A percentile compares a stretch with the other conserved stretches of the same genome.
phyloP scores from a whole-genome alignment of 2,113 vertebrate species.

The Pachycephala philippinensis region DNA sequence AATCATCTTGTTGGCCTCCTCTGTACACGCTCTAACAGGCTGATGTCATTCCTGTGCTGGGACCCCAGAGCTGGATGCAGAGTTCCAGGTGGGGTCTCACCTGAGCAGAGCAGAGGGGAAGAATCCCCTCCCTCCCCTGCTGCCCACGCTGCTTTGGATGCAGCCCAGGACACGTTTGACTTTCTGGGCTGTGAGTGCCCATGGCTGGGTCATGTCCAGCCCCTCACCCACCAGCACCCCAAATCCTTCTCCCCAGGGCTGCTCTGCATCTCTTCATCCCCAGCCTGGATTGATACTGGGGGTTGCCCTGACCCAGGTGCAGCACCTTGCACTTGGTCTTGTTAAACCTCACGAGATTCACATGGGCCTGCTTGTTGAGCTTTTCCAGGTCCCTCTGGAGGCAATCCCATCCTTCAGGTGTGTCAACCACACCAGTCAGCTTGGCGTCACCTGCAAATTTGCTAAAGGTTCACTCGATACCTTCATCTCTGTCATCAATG shows the following conservation, averaged over 20 bases:
- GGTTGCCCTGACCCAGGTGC: rapidly evolving
- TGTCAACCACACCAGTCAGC: too few relatives aligned
- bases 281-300: rapidly evolving
- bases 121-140: background rate
- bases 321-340: too few relatives aligned
- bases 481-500: background rate
- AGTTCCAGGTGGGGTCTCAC: background rate
- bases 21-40: rapidly evolving
- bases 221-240: background rate
- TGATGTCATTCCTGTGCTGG: background rate
- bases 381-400: background rate
- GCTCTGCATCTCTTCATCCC: rapidly evolving
- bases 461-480: background rate
- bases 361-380: rapidly evolving
- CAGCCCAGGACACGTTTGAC: background rate
- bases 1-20: background rate
- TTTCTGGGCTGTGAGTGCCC: background rate
- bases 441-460: background rate
- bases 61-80: background rate
- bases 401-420: background rate
- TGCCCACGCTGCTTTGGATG: background rate
- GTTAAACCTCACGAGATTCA: background rate
- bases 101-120: background rate
- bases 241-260: rapidly evolving
- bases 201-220: background rate